Conservation (phyloP, 1,140 invertebrate species). For the Octopus sinensis region DNA sequence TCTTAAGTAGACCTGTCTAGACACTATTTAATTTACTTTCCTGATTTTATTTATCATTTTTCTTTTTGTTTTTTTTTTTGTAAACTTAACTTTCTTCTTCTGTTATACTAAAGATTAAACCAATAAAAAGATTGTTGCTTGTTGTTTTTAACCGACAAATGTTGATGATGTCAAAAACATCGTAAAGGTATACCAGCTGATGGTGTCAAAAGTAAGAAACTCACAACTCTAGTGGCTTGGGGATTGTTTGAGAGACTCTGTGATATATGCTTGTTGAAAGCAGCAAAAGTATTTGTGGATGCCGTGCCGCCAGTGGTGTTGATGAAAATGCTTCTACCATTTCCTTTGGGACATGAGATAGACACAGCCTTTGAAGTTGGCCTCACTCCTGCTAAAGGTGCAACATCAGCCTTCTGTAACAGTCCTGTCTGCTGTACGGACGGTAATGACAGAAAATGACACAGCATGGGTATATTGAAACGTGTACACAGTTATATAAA, state of each 20-base stretch:
- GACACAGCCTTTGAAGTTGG: conserved; percentile 40
- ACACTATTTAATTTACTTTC: too few relatives aligned
- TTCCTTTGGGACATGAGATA: conserved; percentile 35
- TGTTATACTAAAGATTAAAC: too few relatives aligned
- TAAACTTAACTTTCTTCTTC: too few relatives aligned
- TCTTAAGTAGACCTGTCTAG: too few relatives aligned
- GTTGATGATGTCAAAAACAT: too few relatives aligned
- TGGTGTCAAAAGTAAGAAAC: conserved; percentile 14
- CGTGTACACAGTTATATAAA: background rate
- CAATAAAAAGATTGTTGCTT: too few relatives aligned
- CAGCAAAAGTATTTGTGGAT: conserved; percentile 37
- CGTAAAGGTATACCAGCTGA: background rate
- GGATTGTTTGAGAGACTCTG: conserved; percentile 30
- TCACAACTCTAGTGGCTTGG: conserved; percentile 34
- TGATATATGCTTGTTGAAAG: conserved; percentile 48
- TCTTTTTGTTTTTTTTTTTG: too few relatives aligned
- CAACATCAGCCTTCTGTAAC: conserved; percentile 30
- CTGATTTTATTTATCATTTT: too few relatives aligned
- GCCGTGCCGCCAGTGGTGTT: conserved; percentile 36
- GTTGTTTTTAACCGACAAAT: too few relatives aligned
- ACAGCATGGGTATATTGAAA: conserved; percentile 3
- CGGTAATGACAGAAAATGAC: background rate
- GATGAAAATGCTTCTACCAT: conserved; percentile 43
- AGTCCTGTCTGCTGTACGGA: conserved; percentile 30
- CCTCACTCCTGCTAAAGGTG: conserved; percentile 25